A percentile compares a stretch with the other conserved stretches of the same genome.
phyloP scores from a whole-genome alignment of 1,140 invertebrate genomes.

The Drosophila triauraria region DNA sequence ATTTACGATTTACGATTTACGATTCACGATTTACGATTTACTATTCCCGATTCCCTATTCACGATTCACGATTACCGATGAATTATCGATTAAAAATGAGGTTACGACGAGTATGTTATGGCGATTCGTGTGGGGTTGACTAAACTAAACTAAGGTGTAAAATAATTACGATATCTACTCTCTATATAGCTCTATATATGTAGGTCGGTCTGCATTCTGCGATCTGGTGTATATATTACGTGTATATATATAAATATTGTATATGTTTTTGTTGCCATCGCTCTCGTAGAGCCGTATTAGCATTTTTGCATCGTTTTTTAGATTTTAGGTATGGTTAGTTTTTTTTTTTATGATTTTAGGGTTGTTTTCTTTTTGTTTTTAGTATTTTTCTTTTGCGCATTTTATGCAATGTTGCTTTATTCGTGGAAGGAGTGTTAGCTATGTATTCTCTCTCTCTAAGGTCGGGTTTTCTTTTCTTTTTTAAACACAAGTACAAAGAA shows the following conservation, averaged over 20 bases:
- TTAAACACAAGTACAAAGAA: constrained; percentile 52
- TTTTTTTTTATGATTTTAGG: constrained; percentile 16
- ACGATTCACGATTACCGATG: not conserved
- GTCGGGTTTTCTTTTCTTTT: constrained; percentile 32
- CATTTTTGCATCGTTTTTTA: constrained; percentile 52
- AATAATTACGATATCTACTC: constrained; percentile 61
- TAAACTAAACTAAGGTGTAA: constrained; percentile 55
- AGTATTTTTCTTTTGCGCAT: constrained; percentile 68
- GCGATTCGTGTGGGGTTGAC: constrained; percentile 51
- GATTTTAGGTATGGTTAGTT: constrained; percentile 15
- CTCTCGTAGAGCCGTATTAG: constrained; percentile 59
- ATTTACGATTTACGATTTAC: constrained; percentile 24
- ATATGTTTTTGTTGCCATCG: constrained; percentile 55
- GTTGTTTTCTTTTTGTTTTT: constrained; percentile 28
- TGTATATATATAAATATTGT: constrained; percentile 61
- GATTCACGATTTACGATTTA: constrained; percentile 7
- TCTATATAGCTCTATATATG: constrained; percentile 51
- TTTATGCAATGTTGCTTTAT: constrained; percentile 79
- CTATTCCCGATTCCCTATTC: not conserved
- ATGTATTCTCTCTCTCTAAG: constrained; percentile 36
- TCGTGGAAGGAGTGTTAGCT: constrained; percentile 78
- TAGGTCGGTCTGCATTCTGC: constrained; percentile 33
- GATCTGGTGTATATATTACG: constrained; percentile 46
- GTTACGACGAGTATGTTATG: constrained; percentile 56
- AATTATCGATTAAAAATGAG: constrained; percentile 43